Evolutionary conservation across 1,140 invertebrate genomes (phyloP), one percentile per base, ranked within the genome.

Genomic region (Mycetomoellerius zeteki): DNA sequence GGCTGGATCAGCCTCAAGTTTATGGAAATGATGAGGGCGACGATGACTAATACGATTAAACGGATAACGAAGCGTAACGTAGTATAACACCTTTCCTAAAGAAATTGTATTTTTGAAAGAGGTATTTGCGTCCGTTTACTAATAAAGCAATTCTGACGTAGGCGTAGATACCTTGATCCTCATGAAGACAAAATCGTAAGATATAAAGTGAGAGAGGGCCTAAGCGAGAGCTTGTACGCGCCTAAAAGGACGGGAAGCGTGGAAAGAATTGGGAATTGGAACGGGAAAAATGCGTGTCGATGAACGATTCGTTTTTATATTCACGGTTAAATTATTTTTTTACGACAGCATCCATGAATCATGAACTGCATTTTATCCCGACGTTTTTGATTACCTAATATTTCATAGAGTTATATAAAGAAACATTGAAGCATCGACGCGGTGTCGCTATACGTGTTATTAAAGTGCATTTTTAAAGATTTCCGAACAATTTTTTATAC

Each of bases 31-130:
- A 43, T 43, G 7, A 43, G 10, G 37, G 37, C 37, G 50, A 33
- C 30, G 77, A 50, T 1, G 12, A 60, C 8, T 69, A 43, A 52
- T 47, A 19, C 64, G 65, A 85, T 50, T 30, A 62, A 76, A 24
- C n/a, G 56, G 65, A 72, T 86, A 87, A 86, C 84, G 50, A 75
- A 60, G 12, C 1, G 47, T 89, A 89, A 88, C 52, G 14, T 80
- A 91, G n/a, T 30, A 65, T 89, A 89, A 87, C 60, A 77, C 37
- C 50, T 89, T 90, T 87, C 62, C 54, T 81, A 91, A 60, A 82
- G 75, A 86, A 54, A 73, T 81, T 92, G 88, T 90, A 92, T 88
- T 92, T 92, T 91, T 91, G 88, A 85, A 85, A 92, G 27, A 90
- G 82, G 86, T 76, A 90, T 91, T 88, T 91, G 76, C 77, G 86